phyloP scores from a whole-genome alignment of 2,113 vertebrate species.

The Prietella phreatophila region DNA sequence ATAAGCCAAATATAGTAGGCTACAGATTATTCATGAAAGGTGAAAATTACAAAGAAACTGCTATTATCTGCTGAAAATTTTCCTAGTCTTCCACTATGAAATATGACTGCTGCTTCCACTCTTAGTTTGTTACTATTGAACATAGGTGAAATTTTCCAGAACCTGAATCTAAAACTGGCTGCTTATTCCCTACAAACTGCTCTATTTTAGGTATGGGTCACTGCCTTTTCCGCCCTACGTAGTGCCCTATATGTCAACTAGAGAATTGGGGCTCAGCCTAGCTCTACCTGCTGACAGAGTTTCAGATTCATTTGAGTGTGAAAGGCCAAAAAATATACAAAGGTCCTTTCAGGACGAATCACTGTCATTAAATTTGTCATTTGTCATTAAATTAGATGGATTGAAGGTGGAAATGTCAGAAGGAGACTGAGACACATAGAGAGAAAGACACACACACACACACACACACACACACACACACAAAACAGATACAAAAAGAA shows the following conservation, averaged over 20 bases:
- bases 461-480: not conserved
- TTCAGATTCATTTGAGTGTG: not conserved
- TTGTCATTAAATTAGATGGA: constrained; percentile 1
- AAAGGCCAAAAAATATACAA: constrained; percentile 4
- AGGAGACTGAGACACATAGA: not conserved
- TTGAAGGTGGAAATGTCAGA: constrained; percentile 3
- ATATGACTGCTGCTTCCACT: not conserved
- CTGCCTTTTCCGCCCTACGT: not conserved
- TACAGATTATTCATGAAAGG: not conserved
- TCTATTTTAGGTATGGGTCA: constrained; percentile 13
- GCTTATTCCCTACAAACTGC: not conserved
- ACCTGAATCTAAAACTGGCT: not conserved
- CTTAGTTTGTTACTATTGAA: not conserved
- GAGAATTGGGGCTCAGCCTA: constrained; percentile 11
- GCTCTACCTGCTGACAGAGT: constrained; percentile 10
- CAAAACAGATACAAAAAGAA: not conserved
- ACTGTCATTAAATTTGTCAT: not conserved
- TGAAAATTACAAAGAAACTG: not conserved
- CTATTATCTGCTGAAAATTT: not conserved
- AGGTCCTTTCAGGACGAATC: not conserved
- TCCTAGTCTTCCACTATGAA: not conserved
- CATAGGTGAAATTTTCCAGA: not conserved
- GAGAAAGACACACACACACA: not conserved
- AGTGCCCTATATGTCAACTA: constrained; percentile 4
- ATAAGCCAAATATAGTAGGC: not conserved